A percentile compares a stretch with the other conserved stretches of the same genome.
These are phyloP conservation scores for Lampropteryx suffumata DNA, from an alignment of 2,888 invertebrate species.

Conservation along the genomic window DNA sequence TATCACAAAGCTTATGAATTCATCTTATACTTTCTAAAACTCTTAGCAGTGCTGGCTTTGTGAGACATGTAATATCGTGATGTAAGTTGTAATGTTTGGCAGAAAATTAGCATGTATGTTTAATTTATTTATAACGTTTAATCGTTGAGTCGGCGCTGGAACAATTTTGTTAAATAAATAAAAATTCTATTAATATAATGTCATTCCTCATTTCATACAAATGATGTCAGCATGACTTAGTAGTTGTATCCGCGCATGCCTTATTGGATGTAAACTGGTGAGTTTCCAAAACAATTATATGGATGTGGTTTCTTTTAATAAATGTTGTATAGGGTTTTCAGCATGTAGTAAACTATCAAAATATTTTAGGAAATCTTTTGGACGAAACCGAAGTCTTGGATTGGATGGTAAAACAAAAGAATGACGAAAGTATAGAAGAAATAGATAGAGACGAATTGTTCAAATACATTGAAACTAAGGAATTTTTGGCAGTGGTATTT, in stretches of 20 bases:
- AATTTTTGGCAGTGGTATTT: conserved; percentile 95
- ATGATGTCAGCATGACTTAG: conserved; percentile 81
- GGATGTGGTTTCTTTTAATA: conserved; percentile 79
- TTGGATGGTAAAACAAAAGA: conserved; percentile 96
- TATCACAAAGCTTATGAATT: conserved; percentile 39
- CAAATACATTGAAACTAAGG: conserved; percentile 93
- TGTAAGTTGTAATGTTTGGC: conserved; percentile 75
- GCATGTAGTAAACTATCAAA: conserved; percentile 50
- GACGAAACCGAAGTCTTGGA: conserved; percentile 93
- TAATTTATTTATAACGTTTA: conserved; percentile 74
- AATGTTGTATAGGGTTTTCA: conserved; percentile 51
- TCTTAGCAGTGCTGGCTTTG: conserved; percentile 62
- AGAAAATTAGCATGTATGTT: conserved; percentile 78
- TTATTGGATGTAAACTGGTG: conserved; percentile 76
- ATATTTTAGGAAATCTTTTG: conserved; percentile 78
- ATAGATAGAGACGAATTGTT: conserved; percentile 91
- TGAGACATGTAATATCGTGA: conserved; percentile 65
- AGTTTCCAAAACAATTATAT: conserved; percentile 72
- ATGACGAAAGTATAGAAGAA: conserved; percentile 95
- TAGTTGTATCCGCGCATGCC: conserved; percentile 78
- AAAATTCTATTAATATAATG: conserved; percentile 70
- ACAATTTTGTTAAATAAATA: conserved; percentile 80
- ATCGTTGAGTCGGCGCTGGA: conserved; percentile 76
- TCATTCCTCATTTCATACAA: conserved; percentile 73
- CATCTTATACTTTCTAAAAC: conserved; percentile 41